These are phyloP conservation scores for Neotragus pygmaeus DNA, from an alignment of 2,113 vertebrate genomes.

Conservation along the genomic window DNA sequence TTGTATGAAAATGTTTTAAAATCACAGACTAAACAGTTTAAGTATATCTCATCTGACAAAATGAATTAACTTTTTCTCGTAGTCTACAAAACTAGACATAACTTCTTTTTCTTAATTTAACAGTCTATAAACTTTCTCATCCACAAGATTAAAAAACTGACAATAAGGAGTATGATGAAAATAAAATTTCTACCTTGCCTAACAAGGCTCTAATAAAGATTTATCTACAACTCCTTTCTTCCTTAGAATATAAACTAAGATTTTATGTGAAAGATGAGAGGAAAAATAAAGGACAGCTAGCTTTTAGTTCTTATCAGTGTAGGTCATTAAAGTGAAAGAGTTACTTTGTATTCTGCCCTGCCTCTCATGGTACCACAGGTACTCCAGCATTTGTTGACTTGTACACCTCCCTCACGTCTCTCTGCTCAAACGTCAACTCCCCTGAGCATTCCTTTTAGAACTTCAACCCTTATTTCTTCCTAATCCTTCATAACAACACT, in stretches of 20 bases:
- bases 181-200: background rate
- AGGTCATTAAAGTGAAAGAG: background rate
- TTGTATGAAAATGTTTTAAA: constrained; percentile 19
- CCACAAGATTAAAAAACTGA: background rate
- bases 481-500: background rate
- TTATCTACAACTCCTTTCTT: background rate
- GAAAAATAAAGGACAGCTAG: background rate
- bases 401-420: background rate
- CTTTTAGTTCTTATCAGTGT: background rate
- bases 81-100: background rate
- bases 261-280: background rate
- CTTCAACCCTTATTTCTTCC: background rate
- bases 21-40: background rate
- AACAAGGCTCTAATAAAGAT: background rate
- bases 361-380: background rate
- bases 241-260: background rate
- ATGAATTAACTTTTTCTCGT: background rate
- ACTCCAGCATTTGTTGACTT: background rate
- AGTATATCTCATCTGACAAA: constrained; percentile 2
- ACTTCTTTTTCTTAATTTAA: background rate
- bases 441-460: background rate
- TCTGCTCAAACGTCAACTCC: background rate
- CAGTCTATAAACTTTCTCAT: background rate
- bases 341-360: background rate
- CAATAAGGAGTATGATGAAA: background rate